Conservation (phyloP, 1,140 invertebrate species). For the Drosophila serrata region DNA sequence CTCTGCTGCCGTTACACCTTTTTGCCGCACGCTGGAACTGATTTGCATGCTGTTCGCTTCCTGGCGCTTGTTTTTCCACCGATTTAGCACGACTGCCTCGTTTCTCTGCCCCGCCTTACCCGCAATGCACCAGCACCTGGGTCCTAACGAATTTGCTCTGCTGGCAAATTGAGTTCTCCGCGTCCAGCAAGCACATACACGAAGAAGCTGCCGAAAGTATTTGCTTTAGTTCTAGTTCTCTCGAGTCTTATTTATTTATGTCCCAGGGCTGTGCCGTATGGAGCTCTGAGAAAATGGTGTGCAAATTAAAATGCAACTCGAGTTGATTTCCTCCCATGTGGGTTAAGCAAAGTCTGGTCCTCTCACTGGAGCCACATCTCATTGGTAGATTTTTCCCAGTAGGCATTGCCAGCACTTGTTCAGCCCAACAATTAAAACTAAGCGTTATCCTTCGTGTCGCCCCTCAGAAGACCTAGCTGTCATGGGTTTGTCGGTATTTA, state of each 20-base stretch:
- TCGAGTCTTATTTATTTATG: conserved; percentile 73
- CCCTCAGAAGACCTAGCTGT: conserved; percentile 8
- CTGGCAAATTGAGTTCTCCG: conserved; percentile 34
- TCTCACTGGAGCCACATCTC: conserved; percentile 41
- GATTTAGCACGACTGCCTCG: conserved; percentile 61
- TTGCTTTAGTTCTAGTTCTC: conserved; percentile 68
- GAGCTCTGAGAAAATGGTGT: conserved; percentile 54
- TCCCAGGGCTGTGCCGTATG: conserved; percentile 26
- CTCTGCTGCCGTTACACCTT: conserved; percentile 50
- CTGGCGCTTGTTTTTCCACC: conserved; percentile 70
- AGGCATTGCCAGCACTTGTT: conserved; percentile 65
- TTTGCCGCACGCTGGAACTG: conserved; percentile 58
- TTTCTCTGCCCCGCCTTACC: no score
- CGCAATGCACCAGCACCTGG: background rate
- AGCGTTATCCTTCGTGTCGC: conserved; percentile 35
- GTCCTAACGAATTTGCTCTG: conserved; percentile 39
- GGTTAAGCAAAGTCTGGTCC: conserved; percentile 70
- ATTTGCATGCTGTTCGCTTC: conserved; percentile 70
- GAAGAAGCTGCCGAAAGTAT: conserved; percentile 34
- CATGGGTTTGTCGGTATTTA: conserved; percentile 61
- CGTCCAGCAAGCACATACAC: background rate
- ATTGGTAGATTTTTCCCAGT: conserved; percentile 21
- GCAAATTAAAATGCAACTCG: conserved; percentile 78
- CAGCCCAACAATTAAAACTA: conserved; percentile 77
- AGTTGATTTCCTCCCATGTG: conserved; percentile 64